These are phyloP conservation scores for Megaleporinus macrocephalus DNA, from an alignment of 2,113 vertebrate genomes.

Conservation along the genomic window DNA sequence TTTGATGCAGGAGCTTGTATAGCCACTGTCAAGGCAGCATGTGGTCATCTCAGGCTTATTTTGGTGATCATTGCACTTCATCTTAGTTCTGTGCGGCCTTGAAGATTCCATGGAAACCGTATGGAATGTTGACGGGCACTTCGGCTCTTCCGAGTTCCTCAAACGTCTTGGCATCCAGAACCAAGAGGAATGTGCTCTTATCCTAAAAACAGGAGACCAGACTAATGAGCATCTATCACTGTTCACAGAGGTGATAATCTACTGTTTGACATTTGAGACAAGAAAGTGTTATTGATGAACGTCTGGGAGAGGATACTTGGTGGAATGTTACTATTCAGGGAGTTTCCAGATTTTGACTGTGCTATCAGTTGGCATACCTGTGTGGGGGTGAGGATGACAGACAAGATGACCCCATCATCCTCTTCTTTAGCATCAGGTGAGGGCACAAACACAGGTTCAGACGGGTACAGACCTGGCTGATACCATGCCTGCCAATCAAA, in stretches of 20 bases:
- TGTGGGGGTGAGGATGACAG: slow-evolving; percentile 85
- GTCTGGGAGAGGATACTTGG: too few species aligned
- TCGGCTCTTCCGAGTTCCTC: slow-evolving; percentile 87
- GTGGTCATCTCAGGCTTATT: background rate
- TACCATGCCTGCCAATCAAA: slow-evolving; percentile 81
- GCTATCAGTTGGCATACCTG: slow-evolving; percentile 75
- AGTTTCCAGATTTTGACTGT: too few species aligned
- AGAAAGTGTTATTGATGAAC: too few species aligned
- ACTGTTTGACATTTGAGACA: too few species aligned
- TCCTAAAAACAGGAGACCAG: slow-evolving; percentile 73
- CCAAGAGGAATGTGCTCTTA: slow-evolving; percentile 86
- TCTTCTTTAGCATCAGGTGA: slow-evolving; percentile 81
- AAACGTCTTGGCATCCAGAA: slow-evolving; percentile 89
- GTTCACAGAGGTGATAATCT: too few species aligned
- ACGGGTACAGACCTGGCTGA: slow-evolving; percentile 87
- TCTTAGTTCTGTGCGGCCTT: slow-evolving; percentile 42
- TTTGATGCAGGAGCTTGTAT: background rate
- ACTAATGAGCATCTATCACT: background rate
- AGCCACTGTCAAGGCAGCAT: background rate
- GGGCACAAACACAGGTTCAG: slow-evolving; percentile 92
- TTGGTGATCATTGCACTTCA: background rate
- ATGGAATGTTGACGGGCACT: slow-evolving; percentile 86
- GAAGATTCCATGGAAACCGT: slow-evolving; percentile 92
- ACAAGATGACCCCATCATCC: slow-evolving; percentile 89
- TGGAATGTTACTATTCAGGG: too few species aligned